Evolutionary conservation across 1,140 invertebrate genomes (phyloP).

Genomic region (Aphaenogaster floridana): DNA sequence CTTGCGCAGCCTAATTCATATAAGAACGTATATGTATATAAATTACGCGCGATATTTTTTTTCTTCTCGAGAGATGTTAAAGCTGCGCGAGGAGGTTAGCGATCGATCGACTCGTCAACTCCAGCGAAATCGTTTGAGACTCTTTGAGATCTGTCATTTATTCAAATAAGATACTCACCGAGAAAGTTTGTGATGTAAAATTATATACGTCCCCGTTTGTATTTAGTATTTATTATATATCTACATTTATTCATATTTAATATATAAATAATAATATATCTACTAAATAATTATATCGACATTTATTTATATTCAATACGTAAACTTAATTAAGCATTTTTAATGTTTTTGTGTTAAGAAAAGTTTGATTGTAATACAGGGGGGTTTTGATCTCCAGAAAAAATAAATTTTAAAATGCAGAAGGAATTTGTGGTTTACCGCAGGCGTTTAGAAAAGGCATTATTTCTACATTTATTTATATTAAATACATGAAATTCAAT

Average conservation of each 20-base stretch:
- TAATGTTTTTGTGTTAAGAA: too few relatives aligned
- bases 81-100: neutral
- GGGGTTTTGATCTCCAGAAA: too few relatives aligned
- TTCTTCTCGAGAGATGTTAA: neutral
- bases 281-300: neutral
- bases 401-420: too few relatives aligned
- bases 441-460: too few relatives aligned
- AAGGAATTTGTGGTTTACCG: too few relatives aligned
- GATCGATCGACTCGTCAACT: neutral
- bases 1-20: neutral
- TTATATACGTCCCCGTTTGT: neutral
- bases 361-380: too few relatives aligned
- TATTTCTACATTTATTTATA: too few relatives aligned
- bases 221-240: neutral
- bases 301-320: neutral
- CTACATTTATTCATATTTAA: neutral
- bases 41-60: neutral
- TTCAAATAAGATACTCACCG: neutral
- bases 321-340: neutral
- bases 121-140: neutral
- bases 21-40: neutral
- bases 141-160: neutral
- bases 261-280: too few relatives aligned
- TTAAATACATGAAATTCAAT: neutral
- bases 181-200: slow-evolving; percentile 2